Base-by-base conservation (phyloP, 2,113 vertebrate species). In the Xenus cinereus region DNA sequence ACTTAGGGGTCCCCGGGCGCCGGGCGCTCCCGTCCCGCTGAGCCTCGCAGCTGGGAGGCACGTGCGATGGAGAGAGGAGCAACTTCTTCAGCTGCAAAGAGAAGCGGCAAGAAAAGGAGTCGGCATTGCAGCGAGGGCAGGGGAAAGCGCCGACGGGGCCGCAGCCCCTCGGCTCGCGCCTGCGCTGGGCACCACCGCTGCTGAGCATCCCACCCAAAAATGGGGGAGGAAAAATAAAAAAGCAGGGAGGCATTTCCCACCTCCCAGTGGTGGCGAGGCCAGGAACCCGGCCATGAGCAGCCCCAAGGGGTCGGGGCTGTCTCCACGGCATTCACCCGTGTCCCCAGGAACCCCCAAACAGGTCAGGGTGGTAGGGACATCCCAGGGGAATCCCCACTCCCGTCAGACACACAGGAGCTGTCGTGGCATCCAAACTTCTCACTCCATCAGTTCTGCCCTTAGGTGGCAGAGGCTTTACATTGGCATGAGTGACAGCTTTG, bases 81-180 rank as follows among this genome's bases (percentile, higher is more conserved):
- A 99, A 98, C 96, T 99, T 99, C 98, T 98, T 99, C 78, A 99
- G 98, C 99, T 99, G 95, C 20, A 92, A 74, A 84, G 94, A 96
- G 66, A 97, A 97, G 91, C 3, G 79, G 84, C 94, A 67, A 96
- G 95, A 96, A 78, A 95, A 97, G 66, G 72, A 41, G 91, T 96
- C 81, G 95, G 97, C 95, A 95, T 74, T 85, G 3, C 89, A 76
- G 94, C 2, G 4, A 89, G 60, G 75, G 66, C 79, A 60, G 57
- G 28, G 75, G 62, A 68, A 93, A 90, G 50, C 0, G 0, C 41
- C 13, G 0, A 7, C 0, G 2, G 56, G 73, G 77, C 73, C 7
- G 0, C 37, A 94, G 87, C 71, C 87, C 87, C 74, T 30, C 2
- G 4, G 82, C 46, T 85, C 13, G 0, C 0, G 1, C 14, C 77